Evolutionary conservation across 2,113 vertebrate species (phyloP).

Genomic region (Tychaedon coryphoeus): DNA sequence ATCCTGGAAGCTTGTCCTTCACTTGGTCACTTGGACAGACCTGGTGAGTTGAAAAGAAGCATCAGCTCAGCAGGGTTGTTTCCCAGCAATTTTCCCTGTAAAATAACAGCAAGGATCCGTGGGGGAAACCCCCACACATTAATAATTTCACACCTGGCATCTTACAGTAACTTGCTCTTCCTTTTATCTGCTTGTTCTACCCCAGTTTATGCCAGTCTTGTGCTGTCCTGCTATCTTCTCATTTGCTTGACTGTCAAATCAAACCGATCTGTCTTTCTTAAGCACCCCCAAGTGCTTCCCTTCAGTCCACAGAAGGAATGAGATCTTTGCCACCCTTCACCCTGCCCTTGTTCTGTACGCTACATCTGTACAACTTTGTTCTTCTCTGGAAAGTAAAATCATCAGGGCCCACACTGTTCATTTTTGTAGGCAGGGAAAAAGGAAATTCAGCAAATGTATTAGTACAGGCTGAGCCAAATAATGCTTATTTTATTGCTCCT

Average conservation of each 20-base stretch:
- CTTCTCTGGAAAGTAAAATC: background rate
- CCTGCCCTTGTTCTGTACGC: background rate
- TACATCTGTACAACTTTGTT: background rate
- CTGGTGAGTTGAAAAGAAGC: background rate
- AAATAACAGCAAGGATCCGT: background rate
- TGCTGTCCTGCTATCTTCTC: background rate
- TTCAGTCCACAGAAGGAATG: background rate
- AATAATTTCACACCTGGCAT: background rate
- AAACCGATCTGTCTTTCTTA: background rate
- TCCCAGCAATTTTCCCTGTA: background rate
- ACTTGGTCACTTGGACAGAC: background rate
- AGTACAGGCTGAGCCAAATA: background rate
- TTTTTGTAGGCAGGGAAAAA: background rate
- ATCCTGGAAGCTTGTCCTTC: background rate
- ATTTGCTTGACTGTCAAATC: background rate
- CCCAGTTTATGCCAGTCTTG: background rate
- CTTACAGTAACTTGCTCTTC: background rate
- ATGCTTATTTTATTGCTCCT: background rate
- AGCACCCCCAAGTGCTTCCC: background rate
- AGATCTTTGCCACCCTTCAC: background rate
- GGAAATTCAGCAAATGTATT: background rate
- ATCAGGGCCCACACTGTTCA: background rate
- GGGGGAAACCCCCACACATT: background rate
- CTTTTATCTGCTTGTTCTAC: background rate
- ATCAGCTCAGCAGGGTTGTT: background rate